Evolutionary conservation across 1,140 invertebrate species (phyloP), one percentile per base, ranked within the genome.

Genomic region (Neodiprion virginianus): DNA sequence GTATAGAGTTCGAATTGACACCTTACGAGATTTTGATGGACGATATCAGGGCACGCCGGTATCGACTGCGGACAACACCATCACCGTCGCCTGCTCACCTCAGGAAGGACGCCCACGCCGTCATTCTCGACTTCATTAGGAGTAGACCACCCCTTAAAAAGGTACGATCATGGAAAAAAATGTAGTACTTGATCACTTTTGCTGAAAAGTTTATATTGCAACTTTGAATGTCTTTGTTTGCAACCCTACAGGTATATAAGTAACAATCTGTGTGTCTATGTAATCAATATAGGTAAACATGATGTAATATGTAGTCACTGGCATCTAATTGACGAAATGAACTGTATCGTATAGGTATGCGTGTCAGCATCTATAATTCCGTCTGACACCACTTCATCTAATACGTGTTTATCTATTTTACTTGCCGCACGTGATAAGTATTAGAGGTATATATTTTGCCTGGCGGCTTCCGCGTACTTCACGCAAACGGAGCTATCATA

Each of bases 11-110:
- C 87, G 96, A 98, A 87, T 87, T 98, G 76, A 99, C 97, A n/a
- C 97, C 97, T 8, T 98, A 98, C 85, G 97, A 99, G 89, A 98
- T 98, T 82, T 90, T 99, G 12, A 97, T 99, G 94, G 96, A 99
- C 82, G 97, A 99, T 84, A 99, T 99, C 78, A 89, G 96, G 79
- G 94, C 95, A 40, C 93, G 95, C 80, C 92, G 95, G 80, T 98
- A 97, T 89, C 95, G 94, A 81, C 88, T 95, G 72, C 92, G 92
- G 79, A 95, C 95, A 88, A 84, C 86, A 14, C 85, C 86, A 0
- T 80, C 95, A 67, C 93, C 91, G 28, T 90, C 86, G 80, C 90
- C 89, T 40, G 28, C 28, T 40, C 75, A 94, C 84, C 93, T 96
- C 40, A 97, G 96, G 84, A 97, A 97, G 89, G 96, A 98, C 89